phyloP scores from a whole-genome alignment of 2,113 vertebrate species.

The Engystomops pustulosus region DNA sequence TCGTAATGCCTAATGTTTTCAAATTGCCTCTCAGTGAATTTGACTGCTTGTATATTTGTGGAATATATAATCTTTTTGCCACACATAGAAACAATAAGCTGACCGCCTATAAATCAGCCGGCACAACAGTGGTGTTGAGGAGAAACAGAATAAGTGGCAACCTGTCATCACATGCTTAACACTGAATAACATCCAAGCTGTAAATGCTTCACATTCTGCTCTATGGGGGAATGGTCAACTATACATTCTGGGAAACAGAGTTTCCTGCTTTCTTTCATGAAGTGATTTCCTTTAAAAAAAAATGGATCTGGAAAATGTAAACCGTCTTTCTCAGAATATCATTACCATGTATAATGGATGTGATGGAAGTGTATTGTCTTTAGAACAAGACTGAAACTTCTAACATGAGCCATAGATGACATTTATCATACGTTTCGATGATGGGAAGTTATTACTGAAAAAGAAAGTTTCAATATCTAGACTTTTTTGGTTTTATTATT shows the following conservation, averaged over 20 bases:
- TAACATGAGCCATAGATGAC: too few relatives aligned
- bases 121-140: neutral
- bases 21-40: neutral
- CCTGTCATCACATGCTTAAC: constrained; percentile 38
- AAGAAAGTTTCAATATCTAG: too few relatives aligned
- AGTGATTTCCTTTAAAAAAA: constrained; percentile 19
- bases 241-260: neutral
- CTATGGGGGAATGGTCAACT: neutral
- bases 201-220: constrained; percentile 37
- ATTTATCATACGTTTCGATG: too few relatives aligned
- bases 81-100: neutral
- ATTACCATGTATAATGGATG: neutral
- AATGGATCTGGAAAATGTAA: constrained; percentile 14
- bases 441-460: too few relatives aligned
- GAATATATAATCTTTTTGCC: neutral
- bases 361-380: neutral
- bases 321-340: neutral
- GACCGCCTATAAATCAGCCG: neutral
- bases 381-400: too few relatives aligned
- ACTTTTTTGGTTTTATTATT: too few relatives aligned
- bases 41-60: neutral
- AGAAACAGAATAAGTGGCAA: constrained; percentile 28
- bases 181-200: constrained; percentile 31
- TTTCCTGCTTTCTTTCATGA: neutral
- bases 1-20: neutral